These are phyloP conservation scores for Leucopsar rothschildi DNA, from an alignment of 2,113 vertebrate genomes.

Conservation along the genomic window DNA sequence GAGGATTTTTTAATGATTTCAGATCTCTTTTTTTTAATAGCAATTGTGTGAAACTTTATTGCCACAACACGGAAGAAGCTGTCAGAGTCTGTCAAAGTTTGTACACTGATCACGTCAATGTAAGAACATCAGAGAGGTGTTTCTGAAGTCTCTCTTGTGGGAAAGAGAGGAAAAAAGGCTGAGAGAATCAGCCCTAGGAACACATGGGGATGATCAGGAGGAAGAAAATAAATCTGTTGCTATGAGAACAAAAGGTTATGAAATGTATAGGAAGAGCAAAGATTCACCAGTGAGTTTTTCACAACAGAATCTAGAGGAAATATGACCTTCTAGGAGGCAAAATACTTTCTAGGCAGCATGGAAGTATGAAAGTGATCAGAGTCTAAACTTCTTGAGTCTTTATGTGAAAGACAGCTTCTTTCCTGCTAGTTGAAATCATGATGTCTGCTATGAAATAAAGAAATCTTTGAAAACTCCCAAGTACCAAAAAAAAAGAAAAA, in stretches of 20 bases:
- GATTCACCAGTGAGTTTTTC: background rate
- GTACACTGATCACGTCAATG: conserved; percentile 51
- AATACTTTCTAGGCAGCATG: background rate
- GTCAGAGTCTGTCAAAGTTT: conserved; percentile 28
- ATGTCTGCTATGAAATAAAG: conserved; percentile 59
- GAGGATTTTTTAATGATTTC: conserved; percentile 47
- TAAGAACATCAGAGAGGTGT: background rate
- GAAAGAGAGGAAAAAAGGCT: background rate
- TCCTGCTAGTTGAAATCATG: background rate
- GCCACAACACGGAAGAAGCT: conserved; percentile 24
- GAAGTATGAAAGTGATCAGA: conserved; percentile 63
- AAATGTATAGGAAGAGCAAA: background rate
- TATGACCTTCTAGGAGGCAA: background rate
- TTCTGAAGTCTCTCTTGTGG: background rate
- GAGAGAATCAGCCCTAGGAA: background rate
- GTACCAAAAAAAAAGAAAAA: background rate
- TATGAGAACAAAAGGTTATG: background rate
- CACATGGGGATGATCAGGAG: background rate
- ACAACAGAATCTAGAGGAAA: background rate
- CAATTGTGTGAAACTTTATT: background rate
- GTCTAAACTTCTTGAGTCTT: conserved; percentile 44
- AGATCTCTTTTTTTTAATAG: conserved; percentile 62
- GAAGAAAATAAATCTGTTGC: background rate
- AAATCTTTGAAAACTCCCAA: conserved; percentile 56
- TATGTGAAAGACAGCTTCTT: conserved; percentile 52